phyloP scores from a whole-genome alignment of 2,888 invertebrate genomes.

The Pollenia amentaria region DNA sequence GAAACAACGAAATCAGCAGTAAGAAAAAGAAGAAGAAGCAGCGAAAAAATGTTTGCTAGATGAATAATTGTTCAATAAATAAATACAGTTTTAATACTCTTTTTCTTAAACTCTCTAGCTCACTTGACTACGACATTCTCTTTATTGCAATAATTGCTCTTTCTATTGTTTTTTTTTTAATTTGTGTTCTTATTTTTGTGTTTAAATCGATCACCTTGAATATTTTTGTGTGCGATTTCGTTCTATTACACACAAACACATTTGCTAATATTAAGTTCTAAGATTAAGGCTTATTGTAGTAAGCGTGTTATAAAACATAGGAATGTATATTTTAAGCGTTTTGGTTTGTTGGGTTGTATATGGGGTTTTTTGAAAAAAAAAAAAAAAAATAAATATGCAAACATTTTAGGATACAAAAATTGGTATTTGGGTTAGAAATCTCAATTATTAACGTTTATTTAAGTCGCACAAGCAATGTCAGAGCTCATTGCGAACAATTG shows the following conservation, averaged over 20 bases:
- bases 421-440: no score
- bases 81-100: slow-evolving; percentile 32
- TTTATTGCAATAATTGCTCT: slow-evolving; percentile 54
- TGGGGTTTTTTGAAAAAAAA: no score
- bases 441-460: no score
- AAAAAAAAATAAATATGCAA: no score
- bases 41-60: slow-evolving; percentile 32
- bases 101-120: slow-evolving; percentile 40
- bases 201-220: slow-evolving; percentile 72
- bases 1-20: slow-evolving; percentile 10
- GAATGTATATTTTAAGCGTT: not conserved
- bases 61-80: slow-evolving; percentile 33
- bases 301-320: not conserved
- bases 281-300: no score
- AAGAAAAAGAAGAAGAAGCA: slow-evolving; percentile 8
- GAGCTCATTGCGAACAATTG: no score
- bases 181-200: slow-evolving; percentile 18
- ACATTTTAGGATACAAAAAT: no score
- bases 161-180: slow-evolving; percentile 12
- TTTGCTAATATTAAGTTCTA: not conserved
- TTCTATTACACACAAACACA: not conserved
- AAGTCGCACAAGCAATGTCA: no score
- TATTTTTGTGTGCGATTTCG: slow-evolving; percentile 54
- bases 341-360: no score
- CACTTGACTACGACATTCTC: slow-evolving; percentile 25